phyloP scores from a whole-genome alignment of 2,888 invertebrate genomes.

The Melitaea athalia region DNA sequence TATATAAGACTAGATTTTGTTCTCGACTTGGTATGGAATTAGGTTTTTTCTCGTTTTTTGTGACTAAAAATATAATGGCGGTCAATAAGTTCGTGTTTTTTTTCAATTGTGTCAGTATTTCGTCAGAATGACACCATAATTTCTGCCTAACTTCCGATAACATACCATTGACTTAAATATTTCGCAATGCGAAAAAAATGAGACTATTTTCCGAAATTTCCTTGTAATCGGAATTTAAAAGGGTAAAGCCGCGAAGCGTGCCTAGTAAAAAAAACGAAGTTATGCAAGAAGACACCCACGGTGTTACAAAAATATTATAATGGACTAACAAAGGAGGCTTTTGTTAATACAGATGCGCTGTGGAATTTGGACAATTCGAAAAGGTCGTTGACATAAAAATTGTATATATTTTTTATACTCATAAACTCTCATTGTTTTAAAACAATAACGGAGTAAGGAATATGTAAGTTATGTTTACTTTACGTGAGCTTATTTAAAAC shows the following conservation, averaged over 20 bases:
- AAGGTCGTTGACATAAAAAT: constrained; percentile 20
- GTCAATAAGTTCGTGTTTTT: too few relatives aligned
- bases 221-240: neutral
- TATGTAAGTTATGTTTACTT: neutral
- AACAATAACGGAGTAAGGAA: neutral
- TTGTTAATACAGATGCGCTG: constrained; percentile 46
- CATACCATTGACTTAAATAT: too few relatives aligned
- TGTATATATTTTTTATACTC: neutral
- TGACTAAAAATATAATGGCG: too few relatives aligned
- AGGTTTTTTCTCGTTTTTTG: too few relatives aligned
- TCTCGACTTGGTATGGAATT: too few relatives aligned
- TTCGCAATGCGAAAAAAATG: too few relatives aligned
- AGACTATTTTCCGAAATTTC: neutral
- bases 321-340: neutral
- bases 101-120: too few relatives aligned
- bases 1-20: neutral
- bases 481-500: neutral
- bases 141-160: too few relatives aligned
- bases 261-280: neutral
- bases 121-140: too few relatives aligned
- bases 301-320: neutral
- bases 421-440: neutral
- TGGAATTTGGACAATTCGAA: constrained; percentile 42
- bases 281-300: constrained; percentile 1
- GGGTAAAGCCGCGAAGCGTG: neutral